These are phyloP conservation scores for Amblyraja radiata DNA, from an alignment of 2,797 vertebrate genomes.

Conservation along the genomic window DNA sequence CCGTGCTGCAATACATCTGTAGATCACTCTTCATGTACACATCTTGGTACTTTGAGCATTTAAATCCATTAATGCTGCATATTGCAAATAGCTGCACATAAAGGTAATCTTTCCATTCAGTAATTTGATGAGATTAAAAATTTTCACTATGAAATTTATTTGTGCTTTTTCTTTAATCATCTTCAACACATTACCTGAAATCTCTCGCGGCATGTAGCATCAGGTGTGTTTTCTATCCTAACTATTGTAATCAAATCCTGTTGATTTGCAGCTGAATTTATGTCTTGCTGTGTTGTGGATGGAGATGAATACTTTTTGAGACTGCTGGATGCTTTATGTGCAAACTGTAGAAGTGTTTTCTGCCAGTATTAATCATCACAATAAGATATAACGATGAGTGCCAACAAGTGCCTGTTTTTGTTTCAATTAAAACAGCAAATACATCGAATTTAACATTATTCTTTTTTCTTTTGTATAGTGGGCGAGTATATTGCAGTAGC, in stretches of 20 bases:
- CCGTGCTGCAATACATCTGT: too few species aligned
- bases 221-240: not conserved
- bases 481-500: conserved; percentile 95
- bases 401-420: not conserved
- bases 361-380: not conserved
- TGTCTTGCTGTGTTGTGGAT: not conserved
- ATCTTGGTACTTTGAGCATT: not conserved
- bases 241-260: not conserved
- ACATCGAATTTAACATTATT: not conserved
- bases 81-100: not conserved
- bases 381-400: not conserved
- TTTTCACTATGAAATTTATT: not conserved
- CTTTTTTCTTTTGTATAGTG: conserved; percentile 66
- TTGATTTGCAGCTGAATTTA: not conserved
- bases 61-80: not conserved
- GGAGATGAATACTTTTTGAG: not conserved
- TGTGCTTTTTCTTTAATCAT: not conserved
- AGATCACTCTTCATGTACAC: too few species aligned
- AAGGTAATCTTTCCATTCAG: not conserved
- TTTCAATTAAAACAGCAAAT: not conserved
- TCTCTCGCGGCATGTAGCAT: not conserved
- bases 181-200: too few species aligned
- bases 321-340: not conserved
- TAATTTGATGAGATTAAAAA: not conserved
- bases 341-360: not conserved